Conservation (phyloP, 2,113 vertebrate species). For the Halichoerus grypus region DNA sequence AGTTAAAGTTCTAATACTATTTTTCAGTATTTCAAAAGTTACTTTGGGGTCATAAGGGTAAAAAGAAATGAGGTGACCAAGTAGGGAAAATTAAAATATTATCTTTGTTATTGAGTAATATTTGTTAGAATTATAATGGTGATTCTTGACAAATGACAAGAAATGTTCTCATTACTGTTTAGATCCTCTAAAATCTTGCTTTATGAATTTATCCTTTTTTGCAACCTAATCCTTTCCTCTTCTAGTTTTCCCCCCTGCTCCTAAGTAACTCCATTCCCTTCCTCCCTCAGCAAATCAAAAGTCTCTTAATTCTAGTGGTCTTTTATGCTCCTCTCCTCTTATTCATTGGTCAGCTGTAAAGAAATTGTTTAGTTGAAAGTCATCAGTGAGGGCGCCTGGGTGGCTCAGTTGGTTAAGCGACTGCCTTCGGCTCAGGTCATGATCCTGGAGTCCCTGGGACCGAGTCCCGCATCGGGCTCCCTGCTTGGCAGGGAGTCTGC, state of each 20-base stretch:
- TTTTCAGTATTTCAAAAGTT: constrained; percentile 2
- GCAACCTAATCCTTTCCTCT: neutral
- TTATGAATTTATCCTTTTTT: neutral
- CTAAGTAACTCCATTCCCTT: neutral
- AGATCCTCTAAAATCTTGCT: neutral
- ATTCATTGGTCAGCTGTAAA: neutral
- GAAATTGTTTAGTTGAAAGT: neutral
- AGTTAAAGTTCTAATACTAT: constrained; percentile 18
- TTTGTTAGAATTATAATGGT: constrained; percentile 33
- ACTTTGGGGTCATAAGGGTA: neutral
- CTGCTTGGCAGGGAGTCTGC: too few relatives aligned
- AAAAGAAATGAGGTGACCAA: neutral
- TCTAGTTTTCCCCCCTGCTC: neutral
- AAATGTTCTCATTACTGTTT: neutral
- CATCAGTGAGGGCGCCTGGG: too few relatives aligned
- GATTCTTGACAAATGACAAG: neutral
- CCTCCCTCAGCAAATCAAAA: constrained; percentile 1
- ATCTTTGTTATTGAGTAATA: neutral
- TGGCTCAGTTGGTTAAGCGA: too few relatives aligned
- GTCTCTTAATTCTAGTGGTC: neutral
- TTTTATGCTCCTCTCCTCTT: neutral
- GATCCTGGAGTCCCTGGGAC: too few relatives aligned
- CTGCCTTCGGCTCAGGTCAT: too few relatives aligned
- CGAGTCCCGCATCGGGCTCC: too few relatives aligned
- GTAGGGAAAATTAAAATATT: neutral